Evolutionary conservation across 2,113 vertebrate genomes (phyloP), one percentile per base, ranked within the genome.

Genomic region (Dipodomys ordii): DNA sequence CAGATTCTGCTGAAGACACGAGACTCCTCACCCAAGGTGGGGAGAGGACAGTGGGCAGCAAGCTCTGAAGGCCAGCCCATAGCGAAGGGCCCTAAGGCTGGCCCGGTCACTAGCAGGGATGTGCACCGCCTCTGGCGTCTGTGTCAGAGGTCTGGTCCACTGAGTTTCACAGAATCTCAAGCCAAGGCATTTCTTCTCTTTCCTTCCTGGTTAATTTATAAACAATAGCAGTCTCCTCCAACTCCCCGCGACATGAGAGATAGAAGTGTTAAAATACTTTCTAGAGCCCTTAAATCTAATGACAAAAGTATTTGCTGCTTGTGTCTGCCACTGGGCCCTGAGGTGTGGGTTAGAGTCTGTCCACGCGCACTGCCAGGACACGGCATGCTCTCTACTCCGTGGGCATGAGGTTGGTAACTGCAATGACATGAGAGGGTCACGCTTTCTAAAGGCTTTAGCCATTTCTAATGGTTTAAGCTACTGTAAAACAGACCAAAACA

Each of bases 1-100:
- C 99, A 99, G 95, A 98, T 99, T 94, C 98, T 99, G 28, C 98
- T 99, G 35, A 99, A 99, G 98, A 99, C 98, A 11, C 98, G 99
- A 69, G 99, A 99, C 97, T 49, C 74, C 0, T 98, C 99, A 9
- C 74, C 99, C 76, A 98, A 99, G 99, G 99, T 99, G 20, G 49
- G 49, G 49, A 9, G 94, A 97, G 69, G 73, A 3, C 68, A 12
- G 7, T 10, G 28, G 76, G 30, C 28, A 1, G 39, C 39, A 39
- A 39, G 39, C 39, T 39, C 39, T 39, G 39, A 39, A 22, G 60
- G 60, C 16, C 20, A 19, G 60, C 60, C 49, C 49, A 53, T 13
- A 53, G 49, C 49, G 49, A 53, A 13, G 49, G 49, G 49, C 49
- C 49, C 10, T 53, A 9, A 53, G 49, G 49, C 49, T 9, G 49